Base-by-base conservation (phyloP, 1,140 invertebrate genomes). In the Plectrocnemia conspersa region DNA sequence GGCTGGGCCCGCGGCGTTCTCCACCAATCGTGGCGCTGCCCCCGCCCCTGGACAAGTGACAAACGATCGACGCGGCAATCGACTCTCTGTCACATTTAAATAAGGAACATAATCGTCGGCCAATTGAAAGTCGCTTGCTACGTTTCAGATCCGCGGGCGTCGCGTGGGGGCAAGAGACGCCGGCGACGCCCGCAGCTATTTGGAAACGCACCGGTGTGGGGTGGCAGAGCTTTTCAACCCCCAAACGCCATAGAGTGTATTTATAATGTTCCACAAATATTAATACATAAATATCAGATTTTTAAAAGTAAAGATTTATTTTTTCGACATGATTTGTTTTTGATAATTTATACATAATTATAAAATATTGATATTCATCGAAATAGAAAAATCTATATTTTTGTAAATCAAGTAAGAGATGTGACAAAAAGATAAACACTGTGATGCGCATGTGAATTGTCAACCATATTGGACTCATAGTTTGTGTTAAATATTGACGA, bases 21-120 rank as follows among this genome's bases (percentile, higher is more conserved):
- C 53, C 32, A 47, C 53, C 53, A 55, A 55, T 55, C 44, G 41
- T 45, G 23, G 44, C 45, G 45, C 53, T 55, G 32, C 22, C 9
- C 15, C 29, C 4, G 42, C 50, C 50, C 38, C 23, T 18, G 33
- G 50, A 38, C 5, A 50, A 16, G 25, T 5, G 11, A 9, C 13
- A 18, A 13, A 2, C 46, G 46, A 25, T 29, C 11, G 32, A 50
- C n/a, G 40, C 40, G 1, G 27, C 47, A 23, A 9, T 25, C 9
- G 15, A 7, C 10, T 11, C 16, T 15, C 19, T 46, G 13, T 22
- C 9, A 19, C 7, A 1, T 5, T 18, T 19, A n/a, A 44, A 23
- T 21, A 44, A 23, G 21, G n/a, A 29, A 6, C 27, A 7, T 29
- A 29, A 29, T 29, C 42, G 23, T 21, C 19, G 2, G 19, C 5